These are phyloP conservation scores for Egretta garzetta DNA, from an alignment of 2,113 vertebrate species.

Conservation along the genomic window DNA sequence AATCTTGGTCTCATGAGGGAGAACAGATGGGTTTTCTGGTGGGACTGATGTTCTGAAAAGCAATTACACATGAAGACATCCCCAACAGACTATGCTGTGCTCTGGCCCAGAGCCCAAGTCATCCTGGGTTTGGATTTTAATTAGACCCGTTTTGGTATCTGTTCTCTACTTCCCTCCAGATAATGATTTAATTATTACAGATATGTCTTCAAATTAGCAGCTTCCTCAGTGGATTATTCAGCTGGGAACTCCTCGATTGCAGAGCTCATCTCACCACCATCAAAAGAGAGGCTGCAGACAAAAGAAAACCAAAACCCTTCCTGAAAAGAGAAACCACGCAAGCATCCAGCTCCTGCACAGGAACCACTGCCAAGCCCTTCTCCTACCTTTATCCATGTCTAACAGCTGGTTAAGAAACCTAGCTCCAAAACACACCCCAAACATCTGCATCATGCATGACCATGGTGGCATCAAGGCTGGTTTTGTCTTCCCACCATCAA, in stretches of 20 bases:
- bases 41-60: conserved; percentile 50
- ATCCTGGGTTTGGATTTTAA: conserved; percentile 54
- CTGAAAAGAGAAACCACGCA: neutral
- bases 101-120: conserved; percentile 44
- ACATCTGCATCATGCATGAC: neutral
- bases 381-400: neutral
- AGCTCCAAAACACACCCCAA: neutral
- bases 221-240: conserved; percentile 47
- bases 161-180: conserved; percentile 52
- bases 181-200: conserved; percentile 67
- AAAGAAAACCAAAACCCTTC: neutral
- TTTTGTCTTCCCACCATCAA: neutral
- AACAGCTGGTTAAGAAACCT: neutral
- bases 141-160: conserved; percentile 30
- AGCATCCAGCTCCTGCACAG: neutral
- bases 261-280: neutral
- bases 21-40: conserved; percentile 40
- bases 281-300: neutral
- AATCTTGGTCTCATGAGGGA: neutral
- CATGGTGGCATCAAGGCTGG: neutral
- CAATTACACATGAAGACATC: conserved; percentile 64
- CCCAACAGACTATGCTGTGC: conserved; percentile 27
- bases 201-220: conserved; percentile 45
- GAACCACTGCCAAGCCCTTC: neutral
- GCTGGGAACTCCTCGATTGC: conserved; percentile 20